A percentile compares a stretch with the other conserved stretches of the same genome.
Evolutionary conservation across 2,888 invertebrate species (phyloP).

Genomic region (Eucera pruinosa): DNA sequence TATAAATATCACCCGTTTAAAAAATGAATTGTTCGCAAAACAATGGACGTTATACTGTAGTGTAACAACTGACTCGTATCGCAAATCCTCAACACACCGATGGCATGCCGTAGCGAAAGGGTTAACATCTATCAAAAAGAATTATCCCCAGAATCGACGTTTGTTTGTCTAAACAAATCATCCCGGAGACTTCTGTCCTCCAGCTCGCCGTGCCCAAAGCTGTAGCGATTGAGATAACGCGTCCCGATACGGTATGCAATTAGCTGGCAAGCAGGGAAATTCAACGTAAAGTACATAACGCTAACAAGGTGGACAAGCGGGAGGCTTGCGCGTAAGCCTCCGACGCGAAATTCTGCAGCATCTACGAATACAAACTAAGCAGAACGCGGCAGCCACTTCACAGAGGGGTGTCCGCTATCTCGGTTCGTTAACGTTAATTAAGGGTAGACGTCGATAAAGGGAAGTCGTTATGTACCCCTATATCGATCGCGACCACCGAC

Average conservation of each 20-base stretch:
- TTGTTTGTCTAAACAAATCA: background rate
- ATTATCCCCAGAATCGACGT: background rate
- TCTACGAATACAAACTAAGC: constrained; percentile 55
- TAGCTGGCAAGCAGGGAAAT: constrained; percentile 38
- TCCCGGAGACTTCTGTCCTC: no score
- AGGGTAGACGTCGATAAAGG: constrained; percentile 65
- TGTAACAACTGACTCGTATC: no score
- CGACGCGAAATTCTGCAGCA: constrained; percentile 55
- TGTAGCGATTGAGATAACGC: constrained; percentile 31
- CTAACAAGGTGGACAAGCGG: constrained; percentile 62
- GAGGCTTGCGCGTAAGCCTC: constrained; percentile 15
- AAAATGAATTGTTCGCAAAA: no score
- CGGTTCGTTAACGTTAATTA: constrained; percentile 79
- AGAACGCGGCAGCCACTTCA: constrained; percentile 34
- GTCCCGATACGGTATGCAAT: constrained; percentile 35
- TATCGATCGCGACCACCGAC: constrained; percentile 48
- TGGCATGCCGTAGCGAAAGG: no score
- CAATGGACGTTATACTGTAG: no score
- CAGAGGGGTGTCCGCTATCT: constrained; percentile 59
- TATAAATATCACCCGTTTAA: no score
- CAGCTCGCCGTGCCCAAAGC: background rate
- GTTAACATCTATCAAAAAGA: no score
- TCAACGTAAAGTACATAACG: constrained; percentile 53
- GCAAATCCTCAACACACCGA: no score
- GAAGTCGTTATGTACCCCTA: constrained; percentile 60